Evolutionary conservation across 2,888 invertebrate species (phyloP).

Genomic region (Eustalomyia histrio): DNA sequence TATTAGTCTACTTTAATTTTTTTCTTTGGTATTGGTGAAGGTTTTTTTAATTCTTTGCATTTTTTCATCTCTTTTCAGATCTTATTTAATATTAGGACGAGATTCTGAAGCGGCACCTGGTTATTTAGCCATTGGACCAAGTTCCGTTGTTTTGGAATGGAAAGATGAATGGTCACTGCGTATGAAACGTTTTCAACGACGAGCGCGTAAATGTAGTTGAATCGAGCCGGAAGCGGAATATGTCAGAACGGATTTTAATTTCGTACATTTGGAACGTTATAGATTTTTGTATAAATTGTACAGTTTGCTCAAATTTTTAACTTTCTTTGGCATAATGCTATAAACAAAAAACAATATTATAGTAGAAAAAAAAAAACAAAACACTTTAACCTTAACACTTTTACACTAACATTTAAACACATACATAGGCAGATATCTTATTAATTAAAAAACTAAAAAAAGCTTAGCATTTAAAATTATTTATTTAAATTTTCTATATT

Average conservation of each 20-base stretch:
- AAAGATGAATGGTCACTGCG: slow-evolving; percentile 78
- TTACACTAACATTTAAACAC: slow-evolving; percentile 22
- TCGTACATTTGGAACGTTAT: slow-evolving; percentile 78
- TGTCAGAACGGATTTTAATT: slow-evolving; percentile 78
- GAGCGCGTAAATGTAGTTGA: slow-evolving; percentile 79
- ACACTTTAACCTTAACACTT: not conserved
- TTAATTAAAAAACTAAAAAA: not conserved
- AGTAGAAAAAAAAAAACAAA: not conserved
- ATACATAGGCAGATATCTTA: slow-evolving; percentile 25
- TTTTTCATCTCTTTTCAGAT: slow-evolving; percentile 67
- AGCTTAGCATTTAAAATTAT: slow-evolving; percentile 34
- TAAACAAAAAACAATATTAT: slow-evolving; percentile 67
- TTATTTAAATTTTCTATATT: slow-evolving; percentile 12
- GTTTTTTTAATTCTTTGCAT: no score
- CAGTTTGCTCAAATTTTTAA: slow-evolving; percentile 79
- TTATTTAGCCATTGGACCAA: slow-evolving; percentile 77
- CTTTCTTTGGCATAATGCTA: slow-evolving; percentile 78
- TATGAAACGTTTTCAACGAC: slow-evolving; percentile 78
- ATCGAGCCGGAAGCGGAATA: slow-evolving; percentile 79
- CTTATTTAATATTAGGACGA: slow-evolving; percentile 77
- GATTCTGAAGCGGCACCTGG: slow-evolving; percentile 78
- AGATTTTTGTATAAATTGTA: slow-evolving; percentile 79
- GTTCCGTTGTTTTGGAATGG: slow-evolving; percentile 78
- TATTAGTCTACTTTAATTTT: no score
- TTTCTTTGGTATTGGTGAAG: no score